Evolutionary conservation across 2,113 vertebrate genomes (phyloP).

Genomic region (Sarotherodon lohbergeri): DNA sequence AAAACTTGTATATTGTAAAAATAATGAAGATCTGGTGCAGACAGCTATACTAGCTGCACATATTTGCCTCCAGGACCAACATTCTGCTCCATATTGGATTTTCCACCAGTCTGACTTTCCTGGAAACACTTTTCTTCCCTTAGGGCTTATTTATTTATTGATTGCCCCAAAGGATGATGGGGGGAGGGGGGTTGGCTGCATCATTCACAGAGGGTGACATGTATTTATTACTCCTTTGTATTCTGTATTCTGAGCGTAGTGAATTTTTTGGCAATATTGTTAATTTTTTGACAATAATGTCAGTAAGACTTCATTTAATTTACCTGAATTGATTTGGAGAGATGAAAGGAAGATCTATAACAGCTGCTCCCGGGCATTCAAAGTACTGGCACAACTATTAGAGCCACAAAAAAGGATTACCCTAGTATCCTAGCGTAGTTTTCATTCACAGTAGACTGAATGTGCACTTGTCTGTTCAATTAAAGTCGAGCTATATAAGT

Average conservation of each 20-base stretch:
- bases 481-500: constrained; percentile 44
- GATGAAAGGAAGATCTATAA: background rate
- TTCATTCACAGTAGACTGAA: constrained; percentile 41
- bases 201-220: constrained; percentile 28
- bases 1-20: background rate
- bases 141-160: constrained; percentile 55
- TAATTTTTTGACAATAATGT: constrained; percentile 7
- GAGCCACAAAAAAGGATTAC: constrained; percentile 9
- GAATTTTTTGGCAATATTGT: background rate
- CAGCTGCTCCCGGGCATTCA: background rate
- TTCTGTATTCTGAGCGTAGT: background rate
- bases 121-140: constrained; percentile 43
- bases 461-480: constrained; percentile 53
- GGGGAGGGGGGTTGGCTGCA: background rate
- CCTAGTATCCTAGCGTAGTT: background rate
- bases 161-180: background rate
- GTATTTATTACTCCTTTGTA: constrained; percentile 22
- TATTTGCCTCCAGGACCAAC: constrained; percentile 27
- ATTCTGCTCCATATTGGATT: constrained; percentile 48
- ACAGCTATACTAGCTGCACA: background rate
- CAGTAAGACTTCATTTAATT: constrained; percentile 10
- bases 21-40: background rate
- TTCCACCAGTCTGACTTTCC: constrained; percentile 52
- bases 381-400: background rate
- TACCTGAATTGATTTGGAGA: constrained; percentile 24